These are phyloP conservation scores for Sinocyclocheilus maitianheensis DNA, from an alignment of 2,113 vertebrate genomes.

Conservation along the genomic window DNA sequence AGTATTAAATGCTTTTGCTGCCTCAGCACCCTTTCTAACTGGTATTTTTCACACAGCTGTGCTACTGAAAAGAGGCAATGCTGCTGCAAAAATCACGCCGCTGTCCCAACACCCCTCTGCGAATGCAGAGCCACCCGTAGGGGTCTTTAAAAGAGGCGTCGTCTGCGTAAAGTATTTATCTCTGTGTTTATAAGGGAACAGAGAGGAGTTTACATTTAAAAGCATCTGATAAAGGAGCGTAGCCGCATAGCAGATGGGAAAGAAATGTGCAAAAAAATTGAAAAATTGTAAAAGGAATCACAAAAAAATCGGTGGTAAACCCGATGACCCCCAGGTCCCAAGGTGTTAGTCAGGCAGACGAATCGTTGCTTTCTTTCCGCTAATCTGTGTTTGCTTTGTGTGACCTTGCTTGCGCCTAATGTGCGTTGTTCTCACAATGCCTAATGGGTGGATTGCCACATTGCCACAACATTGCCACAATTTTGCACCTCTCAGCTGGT, in stretches of 20 bases:
- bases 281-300: not conserved
- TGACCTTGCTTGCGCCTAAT: slow-evolving; percentile 80
- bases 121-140: slow-evolving; percentile 55
- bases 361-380: slow-evolving; percentile 77
- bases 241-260: slow-evolving; percentile 31
- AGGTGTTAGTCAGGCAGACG: slow-evolving; percentile 72
- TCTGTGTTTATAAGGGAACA: slow-evolving; percentile 41
- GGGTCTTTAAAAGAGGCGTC: slow-evolving; percentile 49
- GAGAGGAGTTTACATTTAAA: slow-evolving; percentile 48
- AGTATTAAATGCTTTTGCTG: slow-evolving; percentile 98
- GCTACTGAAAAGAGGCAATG: slow-evolving; percentile 90
- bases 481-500: slow-evolving; percentile 61
- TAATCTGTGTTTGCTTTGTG: slow-evolving; percentile 88
- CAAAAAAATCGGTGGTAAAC: slow-evolving; percentile 63
- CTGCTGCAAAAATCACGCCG: slow-evolving; percentile 90
- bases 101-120: slow-evolving; percentile 72
- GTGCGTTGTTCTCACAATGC: slow-evolving; percentile 69
- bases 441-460: slow-evolving; percentile 61
- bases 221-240: slow-evolving; percentile 12
- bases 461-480: slow-evolving; percentile 50
- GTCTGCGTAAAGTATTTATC: slow-evolving; percentile 46
- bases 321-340: slow-evolving; percentile 69
- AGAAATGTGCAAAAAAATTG: not conserved
- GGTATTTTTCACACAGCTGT: slow-evolving; percentile 99
- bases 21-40: slow-evolving; percentile 94